These are phyloP conservation scores for Poeciliopsis infans DNA, from an alignment of 2,797 vertebrate genomes.

Conservation along the genomic window DNA sequence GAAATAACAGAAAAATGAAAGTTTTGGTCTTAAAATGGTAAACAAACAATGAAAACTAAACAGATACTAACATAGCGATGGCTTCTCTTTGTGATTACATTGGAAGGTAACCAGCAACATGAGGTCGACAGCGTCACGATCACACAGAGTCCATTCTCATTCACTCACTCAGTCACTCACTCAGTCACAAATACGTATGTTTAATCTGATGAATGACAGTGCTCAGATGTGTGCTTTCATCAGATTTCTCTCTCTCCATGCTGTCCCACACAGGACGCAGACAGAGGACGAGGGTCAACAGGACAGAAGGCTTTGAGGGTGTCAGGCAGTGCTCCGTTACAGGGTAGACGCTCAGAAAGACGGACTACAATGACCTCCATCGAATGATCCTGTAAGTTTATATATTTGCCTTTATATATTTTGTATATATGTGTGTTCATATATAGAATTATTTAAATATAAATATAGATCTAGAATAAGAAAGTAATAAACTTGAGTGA, in stretches of 20 bases:
- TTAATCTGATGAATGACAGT: slow-evolving; percentile 51
- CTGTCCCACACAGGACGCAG: slow-evolving; percentile 30
- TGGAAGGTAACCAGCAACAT: slow-evolving; percentile 68
- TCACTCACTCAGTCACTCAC: slow-evolving; percentile 1
- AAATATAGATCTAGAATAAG: slow-evolving; percentile 64
- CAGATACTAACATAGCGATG: slow-evolving; percentile 39
- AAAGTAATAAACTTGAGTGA: slow-evolving; percentile 35
- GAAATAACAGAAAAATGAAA: slow-evolving; percentile 15
- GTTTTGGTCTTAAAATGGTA: slow-evolving; percentile 12
- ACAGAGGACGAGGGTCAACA: slow-evolving; percentile 56
- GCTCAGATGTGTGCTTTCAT: slow-evolving; percentile 51
- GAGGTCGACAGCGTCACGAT: slow-evolving; percentile 50
- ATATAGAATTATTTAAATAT: slow-evolving; percentile 52
- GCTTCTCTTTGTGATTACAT: slow-evolving; percentile 59
- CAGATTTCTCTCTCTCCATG: slow-evolving; percentile 53
- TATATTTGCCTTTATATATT: slow-evolving; percentile 36
- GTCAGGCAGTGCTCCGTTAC: slow-evolving; percentile 81
- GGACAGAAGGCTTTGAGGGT: slow-evolving; percentile 78
- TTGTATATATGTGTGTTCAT: slow-evolving; percentile 13
- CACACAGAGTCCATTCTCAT: not conserved
- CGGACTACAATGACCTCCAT: slow-evolving; percentile 46
- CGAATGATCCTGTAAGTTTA: slow-evolving; percentile 40
- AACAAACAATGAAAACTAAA: slow-evolving; percentile 14
- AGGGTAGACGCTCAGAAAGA: slow-evolving; percentile 59
- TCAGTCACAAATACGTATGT: not conserved